These are phyloP conservation scores for Sterrhoptilus dennistouni DNA, from an alignment of 2,113 vertebrate genomes.

Conservation along the genomic window DNA sequence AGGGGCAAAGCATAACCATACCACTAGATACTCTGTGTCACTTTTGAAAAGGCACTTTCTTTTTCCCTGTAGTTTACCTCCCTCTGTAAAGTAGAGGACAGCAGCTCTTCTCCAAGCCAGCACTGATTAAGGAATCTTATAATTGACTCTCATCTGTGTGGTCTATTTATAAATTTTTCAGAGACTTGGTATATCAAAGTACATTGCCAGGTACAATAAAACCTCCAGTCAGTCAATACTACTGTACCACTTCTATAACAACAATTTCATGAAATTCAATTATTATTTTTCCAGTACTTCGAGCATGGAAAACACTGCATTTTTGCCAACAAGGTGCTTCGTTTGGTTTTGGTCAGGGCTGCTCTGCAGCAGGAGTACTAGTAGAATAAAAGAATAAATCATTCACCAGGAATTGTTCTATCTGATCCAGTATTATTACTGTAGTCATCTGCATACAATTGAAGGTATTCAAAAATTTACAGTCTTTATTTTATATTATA, in stretches of 20 bases:
- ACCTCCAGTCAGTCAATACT: neutral
- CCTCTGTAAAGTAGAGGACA: neutral
- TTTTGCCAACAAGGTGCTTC: neutral
- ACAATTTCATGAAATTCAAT: neutral
- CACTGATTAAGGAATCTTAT: neutral
- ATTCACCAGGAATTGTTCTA: neutral
- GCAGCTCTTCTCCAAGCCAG: neutral
- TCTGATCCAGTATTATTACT: neutral
- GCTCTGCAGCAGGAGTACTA: neutral
- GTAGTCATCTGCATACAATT: neutral
- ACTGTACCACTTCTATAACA: neutral
- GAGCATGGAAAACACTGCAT: neutral
- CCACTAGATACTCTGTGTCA: neutral
- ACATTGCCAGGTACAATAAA: neutral
- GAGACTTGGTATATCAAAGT: neutral
- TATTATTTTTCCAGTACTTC: neutral
- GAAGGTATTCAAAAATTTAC: neutral
- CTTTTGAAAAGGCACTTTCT: neutral
- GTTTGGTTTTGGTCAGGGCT: neutral
- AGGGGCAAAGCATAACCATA: neutral
- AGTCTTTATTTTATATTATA: neutral
- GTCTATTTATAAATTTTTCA: neutral
- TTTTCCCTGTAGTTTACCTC: neutral
- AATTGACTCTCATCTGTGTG: neutral
- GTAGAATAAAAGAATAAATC: slow-evolving; percentile 10